Conservation (phyloP, 2,113 vertebrate species). For the Propithecus coquereli region DNA sequence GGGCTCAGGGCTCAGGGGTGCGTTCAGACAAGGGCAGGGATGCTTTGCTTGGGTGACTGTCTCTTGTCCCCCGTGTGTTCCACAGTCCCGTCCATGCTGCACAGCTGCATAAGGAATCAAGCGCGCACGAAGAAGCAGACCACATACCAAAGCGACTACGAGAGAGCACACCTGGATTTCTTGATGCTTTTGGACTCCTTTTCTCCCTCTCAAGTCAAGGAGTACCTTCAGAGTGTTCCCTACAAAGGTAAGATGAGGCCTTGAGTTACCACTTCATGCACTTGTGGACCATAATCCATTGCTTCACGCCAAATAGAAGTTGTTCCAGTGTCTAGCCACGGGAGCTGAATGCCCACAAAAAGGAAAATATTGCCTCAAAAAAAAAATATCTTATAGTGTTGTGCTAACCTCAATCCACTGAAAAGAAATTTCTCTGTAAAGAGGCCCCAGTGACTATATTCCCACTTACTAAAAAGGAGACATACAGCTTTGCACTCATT, state of each 20-base stretch:
- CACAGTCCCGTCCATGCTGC: constrained; percentile 82
- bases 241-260: constrained; percentile 72
- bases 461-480: not conserved
- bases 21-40: too few relatives aligned
- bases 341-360: not conserved
- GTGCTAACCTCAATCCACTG: not conserved
- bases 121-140: constrained; percentile 76
- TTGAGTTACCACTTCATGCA: not conserved
- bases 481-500: not conserved
- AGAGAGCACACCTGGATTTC: constrained; percentile 75
- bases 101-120: constrained; percentile 77
- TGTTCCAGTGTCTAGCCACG: not conserved
- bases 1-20: accelerated
- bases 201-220: constrained; percentile 75
- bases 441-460: not conserved
- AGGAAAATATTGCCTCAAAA: not conserved
- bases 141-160: constrained; percentile 82
- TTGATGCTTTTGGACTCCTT: constrained; percentile 75
- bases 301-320: not conserved
- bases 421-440: not conserved
- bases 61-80: not conserved
- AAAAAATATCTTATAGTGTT: not conserved
- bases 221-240: constrained; percentile 76
- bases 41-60: not conserved
- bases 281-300: not conserved